Base-by-base conservation (phyloP, 2,888 invertebrate genomes). In the Margaritifera margaritifera region DNA sequence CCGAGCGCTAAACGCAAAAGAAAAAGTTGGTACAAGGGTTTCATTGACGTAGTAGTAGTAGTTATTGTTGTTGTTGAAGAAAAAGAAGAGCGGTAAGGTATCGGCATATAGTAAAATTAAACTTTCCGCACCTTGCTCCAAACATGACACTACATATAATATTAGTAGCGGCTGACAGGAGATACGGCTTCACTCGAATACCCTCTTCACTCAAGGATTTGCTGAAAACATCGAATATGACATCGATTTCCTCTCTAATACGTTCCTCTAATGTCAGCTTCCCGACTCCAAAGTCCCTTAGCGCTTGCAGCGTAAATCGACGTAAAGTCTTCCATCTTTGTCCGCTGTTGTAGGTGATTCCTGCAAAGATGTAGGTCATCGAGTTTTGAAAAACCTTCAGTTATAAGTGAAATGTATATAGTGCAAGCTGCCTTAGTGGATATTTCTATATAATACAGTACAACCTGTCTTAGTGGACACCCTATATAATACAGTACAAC, bases 101-200 rank as follows among this genome's bases (percentile, higher is more conserved):
- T 31, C 8, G 31, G 31, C 6, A 31, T 31, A 31, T 1, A 31
- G 31, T 31, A 31, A 6, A 42, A 42, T 15, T 2, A 42, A 42
- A 15, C 2, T 42, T 2, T 15, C 42, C 42, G 15, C 57, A 84
- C 84, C 84, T 80, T 24, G 77, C 72, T 22, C 84, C 84, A 68
- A 84, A 81, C 75, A 84, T 78, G 6, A 85, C 80, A 65, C 78
- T 81, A 60, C 84, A 85, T 24, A 84, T 84, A 53, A 84, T 81
- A 63, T 84, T 85, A 8, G 80, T 77, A 2, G 81, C 79, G 4
- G 80, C 82, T 4, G 80, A 80, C 61, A 77, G 66, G 8, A 85
- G 61, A 11, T 70, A 75, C 0, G 77, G 74, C 24, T 80, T 80
- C 20, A 82, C 69, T n/a, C 75, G 56, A 8, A 80, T 67, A 15